Base-by-base conservation (phyloP, 1,140 invertebrate genomes). In the Lucilia cuprina region DNA sequence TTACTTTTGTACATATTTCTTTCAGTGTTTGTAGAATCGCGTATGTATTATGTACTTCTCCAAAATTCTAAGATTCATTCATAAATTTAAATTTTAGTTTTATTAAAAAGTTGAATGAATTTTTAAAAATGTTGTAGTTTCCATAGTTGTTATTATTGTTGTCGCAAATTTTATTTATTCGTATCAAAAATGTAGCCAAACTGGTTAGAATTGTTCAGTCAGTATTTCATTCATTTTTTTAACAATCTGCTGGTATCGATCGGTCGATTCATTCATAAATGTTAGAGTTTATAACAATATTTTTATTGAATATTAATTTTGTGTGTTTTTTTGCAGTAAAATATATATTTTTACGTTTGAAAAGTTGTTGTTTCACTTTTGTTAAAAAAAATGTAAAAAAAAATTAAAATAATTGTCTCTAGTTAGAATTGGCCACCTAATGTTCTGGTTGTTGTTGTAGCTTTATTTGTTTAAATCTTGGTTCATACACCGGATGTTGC, bases 281-380 rank as follows among this genome's bases (percentile, higher is more conserved):
- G 77, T 49, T 25, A 25, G 41, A 80, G 77, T 50, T 80, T 49
- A 80, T 47, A 55, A 55, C 50, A 55, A 55, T 10, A 17, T 55
- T 55, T 75, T 77, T 77, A 77, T 77, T 77, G 74, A 77, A 77
- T 77, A 77, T 77, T 77, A 77, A 77, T 77, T 77, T 77, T 41
- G 7, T 2, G 41, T 41, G n/a, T 41, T 41, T 41, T 30, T 30
- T 55, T 55, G 12, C 50, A 55, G 9, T 14, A 49, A 49, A 49
- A 55, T 55, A n/a, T 12, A 10, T 55, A 74, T 21, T 74, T 74
- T 21, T 8, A 41, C 30, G 34, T 25, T 77, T 77, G 50, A 55
- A 55, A 55, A 55, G 30, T 77, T 77, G 74, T 55, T 55, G 17
- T n/a, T 55, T 77, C 74, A 75, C 25, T 75, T 30, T 75, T 75